phyloP scores from a whole-genome alignment of 2,888 invertebrate genomes.

The Calameuta pallipes region DNA sequence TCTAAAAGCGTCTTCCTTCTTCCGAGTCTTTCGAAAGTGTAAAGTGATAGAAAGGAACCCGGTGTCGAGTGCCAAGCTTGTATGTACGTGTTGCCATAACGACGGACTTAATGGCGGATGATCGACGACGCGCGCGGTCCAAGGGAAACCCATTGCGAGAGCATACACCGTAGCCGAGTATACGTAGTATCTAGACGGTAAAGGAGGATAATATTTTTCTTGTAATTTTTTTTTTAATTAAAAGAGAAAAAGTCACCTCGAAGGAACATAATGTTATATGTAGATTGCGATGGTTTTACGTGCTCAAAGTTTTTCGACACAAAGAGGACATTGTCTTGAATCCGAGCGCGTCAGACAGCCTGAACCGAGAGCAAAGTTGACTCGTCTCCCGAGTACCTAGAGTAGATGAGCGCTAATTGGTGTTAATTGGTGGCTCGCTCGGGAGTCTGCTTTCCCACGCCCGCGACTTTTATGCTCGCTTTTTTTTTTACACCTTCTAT shows the following conservation, averaged over 20 bases:
- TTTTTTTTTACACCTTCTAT: slow-evolving; percentile 37
- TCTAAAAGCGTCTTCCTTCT: background rate
- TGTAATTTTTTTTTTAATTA: background rate
- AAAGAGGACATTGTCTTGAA: slow-evolving; percentile 40
- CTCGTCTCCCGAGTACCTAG: slow-evolving; percentile 51
- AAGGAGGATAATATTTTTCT: background rate
- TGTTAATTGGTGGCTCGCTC: slow-evolving; percentile 64
- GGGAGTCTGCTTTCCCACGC: slow-evolving; percentile 63
- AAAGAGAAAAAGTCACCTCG: background rate
- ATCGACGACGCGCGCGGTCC: background rate
- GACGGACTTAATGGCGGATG: background rate
- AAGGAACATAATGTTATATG: background rate
- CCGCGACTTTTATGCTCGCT: slow-evolving; percentile 61
- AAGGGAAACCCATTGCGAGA: background rate
- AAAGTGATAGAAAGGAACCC: background rate
- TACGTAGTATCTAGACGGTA: background rate
- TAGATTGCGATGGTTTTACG: background rate
- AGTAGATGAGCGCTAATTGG: slow-evolving; percentile 65
- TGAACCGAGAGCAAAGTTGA: slow-evolving; percentile 44
- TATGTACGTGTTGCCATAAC: background rate
- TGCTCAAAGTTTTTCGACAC: slow-evolving; percentile 19
- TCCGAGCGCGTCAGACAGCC: slow-evolving; percentile 31
- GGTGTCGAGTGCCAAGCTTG: background rate
- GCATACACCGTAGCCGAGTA: background rate
- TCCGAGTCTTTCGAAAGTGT: background rate